Percentiles rank a stretch among this genome's conserved stretches.
Conservation (phyloP, 37 sponge, comb jelly and placozoan genomes). For the Lycopodina hypogea region DNA sequence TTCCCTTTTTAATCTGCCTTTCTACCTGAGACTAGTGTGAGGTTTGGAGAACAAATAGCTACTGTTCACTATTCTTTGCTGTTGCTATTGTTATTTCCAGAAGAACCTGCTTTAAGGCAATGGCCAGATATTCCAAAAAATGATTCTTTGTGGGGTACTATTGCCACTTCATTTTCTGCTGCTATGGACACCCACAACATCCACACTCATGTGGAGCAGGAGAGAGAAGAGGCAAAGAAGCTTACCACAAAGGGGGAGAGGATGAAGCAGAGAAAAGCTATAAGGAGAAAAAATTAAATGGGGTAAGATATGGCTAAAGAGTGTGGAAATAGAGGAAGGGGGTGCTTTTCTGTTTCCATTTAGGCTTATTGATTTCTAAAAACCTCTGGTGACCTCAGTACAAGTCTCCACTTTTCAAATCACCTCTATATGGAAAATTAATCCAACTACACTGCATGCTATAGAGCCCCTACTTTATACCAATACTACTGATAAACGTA, state of each 20-base stretch:
- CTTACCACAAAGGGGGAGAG: not conserved
- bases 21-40: too few relatives aligned
- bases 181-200: not conserved
- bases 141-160: conserved; percentile 10
- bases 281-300: conserved; percentile 16
- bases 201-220: not conserved
- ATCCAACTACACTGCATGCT: too few relatives aligned
- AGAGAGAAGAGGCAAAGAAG: not conserved
- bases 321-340: not conserved
- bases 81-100: not conserved
- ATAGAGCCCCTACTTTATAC: too few relatives aligned
- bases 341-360: too few relatives aligned
- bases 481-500: too few relatives aligned
- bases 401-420: too few relatives aligned
- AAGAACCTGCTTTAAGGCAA: conserved; percentile 4
- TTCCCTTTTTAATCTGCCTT: too few relatives aligned
- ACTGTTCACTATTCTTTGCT: too few relatives aligned
- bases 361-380: too few relatives aligned
- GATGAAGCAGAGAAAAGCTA: not conserved
- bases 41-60: too few relatives aligned
- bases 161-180: not conserved
- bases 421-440: too few relatives aligned
- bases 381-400: too few relatives aligned
- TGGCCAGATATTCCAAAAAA: conserved; percentile 43
- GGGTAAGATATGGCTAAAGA: conserved; percentile 8